Conservation (phyloP, 2,113 vertebrate genomes). For the Menura novaehollandiae region DNA sequence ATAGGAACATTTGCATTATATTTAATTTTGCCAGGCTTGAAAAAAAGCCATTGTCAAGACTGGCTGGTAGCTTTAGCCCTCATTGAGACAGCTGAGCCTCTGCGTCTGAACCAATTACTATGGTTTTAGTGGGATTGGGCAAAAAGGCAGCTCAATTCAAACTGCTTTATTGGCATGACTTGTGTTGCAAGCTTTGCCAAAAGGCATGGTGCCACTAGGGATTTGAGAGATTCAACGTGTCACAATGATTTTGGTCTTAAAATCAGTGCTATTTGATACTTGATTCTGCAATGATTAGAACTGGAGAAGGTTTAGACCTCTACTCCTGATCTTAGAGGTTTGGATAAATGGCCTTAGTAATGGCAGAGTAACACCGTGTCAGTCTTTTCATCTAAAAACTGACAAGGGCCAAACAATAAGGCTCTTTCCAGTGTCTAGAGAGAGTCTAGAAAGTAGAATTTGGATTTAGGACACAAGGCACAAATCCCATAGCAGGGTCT, state of each 20-base stretch:
- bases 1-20: background rate
- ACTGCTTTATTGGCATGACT: conserved; percentile 29
- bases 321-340: background rate
- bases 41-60: background rate
- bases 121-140: background rate
- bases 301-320: background rate
- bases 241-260: conserved; percentile 16
- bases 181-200: background rate
- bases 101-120: conserved; percentile 9
- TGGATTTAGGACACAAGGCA: background rate
- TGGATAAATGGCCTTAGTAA: background rate
- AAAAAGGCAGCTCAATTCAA: conserved; percentile 18
- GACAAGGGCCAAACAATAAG: background rate
- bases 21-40: background rate
- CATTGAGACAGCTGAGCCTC: background rate
- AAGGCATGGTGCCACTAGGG: conserved; percentile 3
- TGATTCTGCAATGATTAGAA: background rate
- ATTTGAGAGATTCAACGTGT: background rate
- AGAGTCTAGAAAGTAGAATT: background rate
- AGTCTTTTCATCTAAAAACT: background rate
- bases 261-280: background rate
- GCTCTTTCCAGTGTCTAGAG: background rate
- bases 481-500: background rate
- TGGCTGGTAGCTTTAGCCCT: background rate
- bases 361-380: background rate